Evolutionary conservation across 2,113 vertebrate genomes (phyloP), one percentile per base, ranked within the genome.

Genomic region (Hippocampus comes): DNA sequence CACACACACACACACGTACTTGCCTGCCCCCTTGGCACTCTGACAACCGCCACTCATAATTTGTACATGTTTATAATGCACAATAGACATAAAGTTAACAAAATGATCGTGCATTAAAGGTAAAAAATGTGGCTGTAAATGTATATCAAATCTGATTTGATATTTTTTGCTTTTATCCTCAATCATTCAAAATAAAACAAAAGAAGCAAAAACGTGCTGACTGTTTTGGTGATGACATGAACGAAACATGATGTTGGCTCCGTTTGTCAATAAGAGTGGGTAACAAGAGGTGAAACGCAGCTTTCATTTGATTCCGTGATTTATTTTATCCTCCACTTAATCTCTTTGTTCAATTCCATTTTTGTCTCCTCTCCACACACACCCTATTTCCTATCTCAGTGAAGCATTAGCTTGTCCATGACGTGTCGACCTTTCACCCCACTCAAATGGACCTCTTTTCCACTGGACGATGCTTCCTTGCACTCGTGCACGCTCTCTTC

Each of bases 381-480:
- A 17, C 68, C 17, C 68, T 18, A 64, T 74, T 76, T 76, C 72
- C 72, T 72, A 68, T 65, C 71, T 63, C 70, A 68, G 67, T 43
- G 23, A 60, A 67, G 72, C 49, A 61, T 67, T 59, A 55, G 59
- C 72, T 77, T 70, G 74, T 74, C 64, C 74, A 18, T 75, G 59
- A 82, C 78, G 71, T 42, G 61, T 43, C 71, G 71, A 84, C 78
- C 82, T 86, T 70, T 87, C 72, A 83, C 14, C 70, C 82, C 57
- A 64, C 2, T 0, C 23, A 68, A 66, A 73, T 51, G 9, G 69
- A 73, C 64, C 59, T 70, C 67, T 70, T 64, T 57, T 71, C 55
- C 49, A 21, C 65, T 76, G 63, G 70, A 1, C 64, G 77, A 46
- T 34, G n/a, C 25, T 63, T 86, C 63, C 66, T 79, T 38, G 34